Evolutionary conservation across 2,113 vertebrate genomes (phyloP).

Genomic region (Rhipidura dahli): DNA sequence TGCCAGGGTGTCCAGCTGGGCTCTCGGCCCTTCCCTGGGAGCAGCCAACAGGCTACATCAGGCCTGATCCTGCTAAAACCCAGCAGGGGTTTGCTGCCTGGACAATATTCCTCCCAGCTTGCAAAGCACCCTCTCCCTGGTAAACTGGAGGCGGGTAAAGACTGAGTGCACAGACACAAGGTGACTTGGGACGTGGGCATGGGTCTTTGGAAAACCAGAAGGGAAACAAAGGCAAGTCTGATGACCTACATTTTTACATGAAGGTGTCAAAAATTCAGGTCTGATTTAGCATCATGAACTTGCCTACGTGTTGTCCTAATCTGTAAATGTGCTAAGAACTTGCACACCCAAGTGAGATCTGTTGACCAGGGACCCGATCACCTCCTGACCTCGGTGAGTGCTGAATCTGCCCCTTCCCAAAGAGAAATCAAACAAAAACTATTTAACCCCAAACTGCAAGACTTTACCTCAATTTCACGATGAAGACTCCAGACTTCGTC

Average conservation of each 20-base stretch:
- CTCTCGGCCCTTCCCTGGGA: not conserved
- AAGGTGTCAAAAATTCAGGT: not conserved
- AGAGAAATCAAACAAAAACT: not conserved
- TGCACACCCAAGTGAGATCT: not conserved
- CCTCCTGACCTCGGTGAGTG: not conserved
- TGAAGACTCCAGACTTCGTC: slow-evolving; percentile 79
- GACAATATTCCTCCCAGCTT: not conserved
- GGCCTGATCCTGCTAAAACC: not conserved
- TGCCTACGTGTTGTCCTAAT: accelerated
- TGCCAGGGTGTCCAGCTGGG: not conserved
- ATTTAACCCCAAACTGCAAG: not conserved
- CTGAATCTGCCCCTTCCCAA: not conserved
- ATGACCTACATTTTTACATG: not conserved
- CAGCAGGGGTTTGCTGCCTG: not conserved
- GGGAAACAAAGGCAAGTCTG: not conserved
- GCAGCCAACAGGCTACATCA: not conserved
- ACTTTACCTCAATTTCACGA: slow-evolving; percentile 71
- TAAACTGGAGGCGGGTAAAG: not conserved
- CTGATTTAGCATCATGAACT: not conserved
- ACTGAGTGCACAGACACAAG: not conserved
- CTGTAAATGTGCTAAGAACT: not conserved
- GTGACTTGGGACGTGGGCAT: not conserved
- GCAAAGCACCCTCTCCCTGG: not conserved
- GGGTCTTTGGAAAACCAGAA: not conserved
- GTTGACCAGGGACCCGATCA: not conserved